A percentile compares a stretch with the other conserved stretches of the same genome.
These are phyloP conservation scores for Papilio dardanus DNA, from an alignment of 1,140 invertebrate genomes.

Conservation along the genomic window DNA sequence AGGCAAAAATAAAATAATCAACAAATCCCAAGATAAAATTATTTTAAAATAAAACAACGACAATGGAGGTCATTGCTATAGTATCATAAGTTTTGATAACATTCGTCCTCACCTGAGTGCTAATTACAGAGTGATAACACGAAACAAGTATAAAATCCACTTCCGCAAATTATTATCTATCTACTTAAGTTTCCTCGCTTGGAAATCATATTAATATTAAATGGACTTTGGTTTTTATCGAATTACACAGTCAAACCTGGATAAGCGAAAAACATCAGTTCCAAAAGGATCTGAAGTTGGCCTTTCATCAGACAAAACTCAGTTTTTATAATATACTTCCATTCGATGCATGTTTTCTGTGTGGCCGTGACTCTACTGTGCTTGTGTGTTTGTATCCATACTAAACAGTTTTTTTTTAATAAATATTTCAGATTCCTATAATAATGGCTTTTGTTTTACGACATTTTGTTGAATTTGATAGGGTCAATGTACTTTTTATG, in stretches of 20 bases:
- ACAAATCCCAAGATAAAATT: too few species aligned
- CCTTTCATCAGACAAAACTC: neutral
- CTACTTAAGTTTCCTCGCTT: neutral
- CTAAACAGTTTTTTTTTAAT: neutral
- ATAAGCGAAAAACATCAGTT: too few species aligned
- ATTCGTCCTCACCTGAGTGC: neutral
- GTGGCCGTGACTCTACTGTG: neutral
- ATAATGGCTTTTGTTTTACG: neutral
- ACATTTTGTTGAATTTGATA: neutral
- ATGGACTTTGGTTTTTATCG: too few species aligned
- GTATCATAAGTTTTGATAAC: neutral
- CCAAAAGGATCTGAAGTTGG: too few species aligned
- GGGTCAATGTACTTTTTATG: neutral
- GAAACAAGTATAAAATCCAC: neutral
- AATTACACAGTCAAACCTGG: too few species aligned
- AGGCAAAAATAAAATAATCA: neutral
- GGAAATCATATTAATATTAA: neutral
- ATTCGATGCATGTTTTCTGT: neutral
- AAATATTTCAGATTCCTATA: neutral
- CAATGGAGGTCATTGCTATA: neutral
- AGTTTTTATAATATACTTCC: too few species aligned
- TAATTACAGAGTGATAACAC: slow-evolving; percentile 21
- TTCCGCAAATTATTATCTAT: neutral
- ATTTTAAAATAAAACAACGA: neutral
- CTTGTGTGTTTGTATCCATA: neutral